Percentiles rank a stretch among this genome's conserved stretches.
Evolutionary conservation across 1,140 invertebrate genomes (phyloP).

Genomic region (Heliconius hermathena): DNA sequence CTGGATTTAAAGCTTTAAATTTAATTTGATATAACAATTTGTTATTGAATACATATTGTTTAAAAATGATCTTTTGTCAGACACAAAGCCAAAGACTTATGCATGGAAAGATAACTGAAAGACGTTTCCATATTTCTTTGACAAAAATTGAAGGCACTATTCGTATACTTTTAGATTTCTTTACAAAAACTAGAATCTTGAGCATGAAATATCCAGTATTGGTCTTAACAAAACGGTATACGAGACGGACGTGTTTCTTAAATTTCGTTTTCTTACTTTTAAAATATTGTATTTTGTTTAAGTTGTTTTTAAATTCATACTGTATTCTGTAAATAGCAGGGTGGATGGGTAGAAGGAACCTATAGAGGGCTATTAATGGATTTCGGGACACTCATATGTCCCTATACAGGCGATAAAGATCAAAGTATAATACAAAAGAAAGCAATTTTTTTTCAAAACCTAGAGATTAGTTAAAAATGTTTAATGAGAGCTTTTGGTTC

Average conservation of each 20-base stretch:
- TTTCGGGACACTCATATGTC: too few species aligned
- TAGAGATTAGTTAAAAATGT: too few species aligned
- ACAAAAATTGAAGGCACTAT: neutral
- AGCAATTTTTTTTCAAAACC: too few species aligned
- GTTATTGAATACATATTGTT: neutral
- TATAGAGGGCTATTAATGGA: too few species aligned
- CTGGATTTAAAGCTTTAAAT: neutral
- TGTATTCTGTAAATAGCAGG: too few species aligned
- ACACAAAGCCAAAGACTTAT: slow-evolving; percentile 10
- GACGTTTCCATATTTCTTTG: neutral
- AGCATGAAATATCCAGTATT: neutral
- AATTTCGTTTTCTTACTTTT: neutral
- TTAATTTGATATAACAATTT: neutral
- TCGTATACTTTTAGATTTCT: slow-evolving; percentile 5
- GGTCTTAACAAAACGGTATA: neutral
- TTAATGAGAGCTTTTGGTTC: too few species aligned
- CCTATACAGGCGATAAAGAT: too few species aligned
- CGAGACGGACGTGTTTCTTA: neutral
- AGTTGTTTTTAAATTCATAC: too few species aligned
- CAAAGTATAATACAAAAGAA: too few species aligned
- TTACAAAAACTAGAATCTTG: neutral
- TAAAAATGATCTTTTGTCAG: neutral
- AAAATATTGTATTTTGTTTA: neutral
- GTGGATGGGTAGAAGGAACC: too few species aligned
- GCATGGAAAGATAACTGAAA: slow-evolving; percentile 9